Base-by-base conservation (phyloP, 2,888 invertebrate species). In the Rugalucina vietnamica region DNA sequence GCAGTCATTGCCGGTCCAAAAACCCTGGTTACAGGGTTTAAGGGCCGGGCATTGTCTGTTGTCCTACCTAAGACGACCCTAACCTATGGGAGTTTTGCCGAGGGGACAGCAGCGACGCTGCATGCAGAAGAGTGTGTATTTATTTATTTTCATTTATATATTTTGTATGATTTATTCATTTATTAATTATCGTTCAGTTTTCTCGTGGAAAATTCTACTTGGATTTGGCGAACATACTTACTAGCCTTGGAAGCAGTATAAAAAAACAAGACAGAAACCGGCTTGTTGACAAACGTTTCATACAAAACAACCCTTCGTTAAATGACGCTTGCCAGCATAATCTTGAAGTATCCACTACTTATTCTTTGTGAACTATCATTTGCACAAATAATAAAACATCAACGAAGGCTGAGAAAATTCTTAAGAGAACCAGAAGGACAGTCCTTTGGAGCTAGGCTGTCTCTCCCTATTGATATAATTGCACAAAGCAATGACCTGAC, bases 271-370 rank as follows among this genome's bases (percentile, higher is more conserved):
- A 60, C n/a, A 60, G 60, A 60, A 60, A 8, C 10, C n/a, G 60
- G n/a, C n/a, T 8, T 12, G n/a, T 27, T 60, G 60, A 21, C 60
- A 21, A n/a, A n/a, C n/a, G 60, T 60, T 60, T 60, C 60, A 60
- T 60, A 60, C n/a, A 60, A 60, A 60, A 60, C 60, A 60, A n/a
- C 60, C n/a, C 60, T 60, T 60, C 60, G 60, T 27, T 60, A 60
- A 8, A 60, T 60, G 60, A n/a, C 60, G 8, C 60, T 60, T 60
- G 60, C 60, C 12, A 60, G 60, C 29, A 60, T 60, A 60, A 60
- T 60, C n/a, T 60, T n/a, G n/a, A n/a, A 60, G n/a, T 60, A 60
- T n/a, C 60, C 60, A 60, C 8, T 8, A 60, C 60, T 60, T 60
- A 14, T 60, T 12, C n/a, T 60, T 8, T 60, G 60, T 60, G 60